Conservation (phyloP, 2,113 vertebrate genomes). For the Rhinoptilus africanus region DNA sequence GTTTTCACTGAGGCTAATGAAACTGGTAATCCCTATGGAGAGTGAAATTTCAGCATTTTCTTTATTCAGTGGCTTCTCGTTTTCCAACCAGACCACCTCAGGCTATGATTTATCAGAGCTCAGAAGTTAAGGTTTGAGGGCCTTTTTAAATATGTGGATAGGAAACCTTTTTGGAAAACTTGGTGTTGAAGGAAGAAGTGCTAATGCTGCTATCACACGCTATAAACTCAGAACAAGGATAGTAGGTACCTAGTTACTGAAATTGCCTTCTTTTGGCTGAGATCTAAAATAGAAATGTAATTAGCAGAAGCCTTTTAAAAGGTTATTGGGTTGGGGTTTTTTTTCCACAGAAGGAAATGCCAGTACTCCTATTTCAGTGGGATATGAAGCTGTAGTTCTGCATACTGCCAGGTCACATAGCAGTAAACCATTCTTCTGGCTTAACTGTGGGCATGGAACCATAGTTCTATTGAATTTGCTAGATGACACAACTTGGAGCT, state of each 20-base stretch:
- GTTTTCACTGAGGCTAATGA: conserved; percentile 61
- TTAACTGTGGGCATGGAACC: background rate
- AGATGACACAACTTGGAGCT: background rate
- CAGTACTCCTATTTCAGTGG: background rate
- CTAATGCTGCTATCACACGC: background rate
- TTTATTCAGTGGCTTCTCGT: conserved; percentile 38
- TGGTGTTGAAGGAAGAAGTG: background rate
- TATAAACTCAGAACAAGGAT: background rate
- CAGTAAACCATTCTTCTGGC: background rate
- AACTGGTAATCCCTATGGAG: conserved; percentile 48
- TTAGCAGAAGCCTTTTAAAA: background rate
- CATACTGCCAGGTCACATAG: background rate
- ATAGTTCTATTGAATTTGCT: background rate
- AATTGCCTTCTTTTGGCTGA: background rate
- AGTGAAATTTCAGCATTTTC: conserved; percentile 50
- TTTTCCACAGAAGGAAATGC: background rate
- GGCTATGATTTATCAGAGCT: background rate
- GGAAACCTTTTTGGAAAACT: background rate
- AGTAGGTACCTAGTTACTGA: background rate
- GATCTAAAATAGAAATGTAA: background rate
- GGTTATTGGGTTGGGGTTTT: background rate
- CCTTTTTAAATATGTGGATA: background rate
- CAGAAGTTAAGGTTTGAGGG: background rate
- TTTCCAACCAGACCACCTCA: conserved; percentile 19
- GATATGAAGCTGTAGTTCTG: background rate